These are phyloP conservation scores for Acanthis flammea DNA, from an alignment of 2,797 vertebrate genomes.

Conservation along the genomic window DNA sequence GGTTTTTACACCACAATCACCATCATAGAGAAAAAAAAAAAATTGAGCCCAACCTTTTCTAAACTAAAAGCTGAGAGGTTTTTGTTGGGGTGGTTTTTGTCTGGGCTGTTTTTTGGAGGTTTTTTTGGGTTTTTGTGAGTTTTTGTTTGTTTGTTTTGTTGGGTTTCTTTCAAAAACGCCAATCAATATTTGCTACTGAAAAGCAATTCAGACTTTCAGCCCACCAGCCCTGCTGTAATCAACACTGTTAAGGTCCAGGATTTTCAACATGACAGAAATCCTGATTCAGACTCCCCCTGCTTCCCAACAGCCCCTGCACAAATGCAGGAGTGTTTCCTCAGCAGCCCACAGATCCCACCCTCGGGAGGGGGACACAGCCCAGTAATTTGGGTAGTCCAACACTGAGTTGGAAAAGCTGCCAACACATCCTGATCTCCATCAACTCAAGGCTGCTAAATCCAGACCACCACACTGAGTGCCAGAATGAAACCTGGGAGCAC, in stretches of 20 bases:
- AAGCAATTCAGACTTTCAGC: neutral
- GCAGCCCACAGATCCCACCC: neutral
- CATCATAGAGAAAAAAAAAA: neutral
- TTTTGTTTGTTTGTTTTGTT: neutral
- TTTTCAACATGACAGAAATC: neutral
- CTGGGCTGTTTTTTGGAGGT: neutral
- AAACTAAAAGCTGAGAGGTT: neutral
- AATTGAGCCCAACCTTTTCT: neutral
- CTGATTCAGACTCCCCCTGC: neutral
- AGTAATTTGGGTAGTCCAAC: accelerated
- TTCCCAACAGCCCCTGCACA: neutral
- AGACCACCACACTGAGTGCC: neutral
- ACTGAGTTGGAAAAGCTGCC: neutral
- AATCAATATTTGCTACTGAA: neutral
- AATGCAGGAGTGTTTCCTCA: accelerated
- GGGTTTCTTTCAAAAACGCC: neutral
- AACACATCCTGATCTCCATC: neutral
- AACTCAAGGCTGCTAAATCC: neutral
- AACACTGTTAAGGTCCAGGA: neutral
- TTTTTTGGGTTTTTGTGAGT: no score
- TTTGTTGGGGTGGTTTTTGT: neutral
- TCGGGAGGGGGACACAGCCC: neutral
- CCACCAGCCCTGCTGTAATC: neutral
- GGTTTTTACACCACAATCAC: neutral
- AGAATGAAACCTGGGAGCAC: neutral